Conservation (phyloP, 2,113 vertebrate species). For the Cathartes aura region DNA sequence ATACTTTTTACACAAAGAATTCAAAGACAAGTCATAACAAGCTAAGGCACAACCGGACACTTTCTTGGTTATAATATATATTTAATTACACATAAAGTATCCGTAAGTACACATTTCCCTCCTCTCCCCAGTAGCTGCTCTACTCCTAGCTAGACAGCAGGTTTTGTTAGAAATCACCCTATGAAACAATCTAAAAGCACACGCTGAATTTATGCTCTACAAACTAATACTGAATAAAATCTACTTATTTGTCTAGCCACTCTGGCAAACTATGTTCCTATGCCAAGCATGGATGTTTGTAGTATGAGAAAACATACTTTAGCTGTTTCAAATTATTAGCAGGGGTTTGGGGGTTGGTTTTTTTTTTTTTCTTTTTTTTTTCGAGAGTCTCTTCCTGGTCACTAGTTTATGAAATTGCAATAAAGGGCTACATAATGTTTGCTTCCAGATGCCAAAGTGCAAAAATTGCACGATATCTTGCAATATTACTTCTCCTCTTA, state of each 20-base stretch:
- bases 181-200: background rate
- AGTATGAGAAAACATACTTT: background rate
- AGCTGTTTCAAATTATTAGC: background rate
- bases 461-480: background rate
- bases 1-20: background rate
- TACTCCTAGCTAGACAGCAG: background rate
- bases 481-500: background rate
- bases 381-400: background rate
- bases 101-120: background rate
- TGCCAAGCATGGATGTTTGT: background rate
- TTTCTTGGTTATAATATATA: background rate
- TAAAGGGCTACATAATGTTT: background rate
- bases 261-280: background rate
- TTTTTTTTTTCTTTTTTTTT: too few species aligned
- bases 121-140: background rate
- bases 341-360: background rate
- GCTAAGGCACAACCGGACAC: background rate
- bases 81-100: constrained; percentile 18
- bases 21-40: background rate
- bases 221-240: background rate
- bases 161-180: background rate
- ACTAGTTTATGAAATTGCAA: background rate
- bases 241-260: background rate
- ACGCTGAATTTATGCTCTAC: background rate
- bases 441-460: background rate